phyloP scores from a whole-genome alignment of 2,113 vertebrate genomes.

The Tenrec ecaudatus region DNA sequence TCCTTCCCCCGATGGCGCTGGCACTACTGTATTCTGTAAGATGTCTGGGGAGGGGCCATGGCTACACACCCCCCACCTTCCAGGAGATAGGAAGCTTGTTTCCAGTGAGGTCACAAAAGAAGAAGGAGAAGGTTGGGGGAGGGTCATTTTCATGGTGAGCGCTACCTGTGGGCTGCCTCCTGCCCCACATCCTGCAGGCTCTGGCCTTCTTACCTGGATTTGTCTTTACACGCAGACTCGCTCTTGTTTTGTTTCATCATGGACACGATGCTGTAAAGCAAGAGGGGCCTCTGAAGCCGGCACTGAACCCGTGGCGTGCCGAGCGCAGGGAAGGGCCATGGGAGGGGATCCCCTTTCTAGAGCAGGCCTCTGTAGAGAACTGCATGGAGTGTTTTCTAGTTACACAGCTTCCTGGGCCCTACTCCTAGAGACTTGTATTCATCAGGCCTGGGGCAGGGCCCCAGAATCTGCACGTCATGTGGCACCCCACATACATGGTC shows the following conservation, averaged over 20 bases:
- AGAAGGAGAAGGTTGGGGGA: not conserved
- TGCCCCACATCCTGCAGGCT: not conserved
- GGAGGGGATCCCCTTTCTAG: not conserved
- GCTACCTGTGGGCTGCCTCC: not conserved
- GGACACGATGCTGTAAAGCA: constrained; percentile 64
- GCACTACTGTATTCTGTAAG: not conserved
- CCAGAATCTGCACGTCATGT: not conserved
- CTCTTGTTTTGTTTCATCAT: constrained; percentile 61
- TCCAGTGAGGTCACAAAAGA: not conserved
- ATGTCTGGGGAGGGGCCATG: not conserved
- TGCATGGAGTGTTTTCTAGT: not conserved
- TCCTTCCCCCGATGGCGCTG: not conserved
- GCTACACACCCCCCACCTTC: no score
- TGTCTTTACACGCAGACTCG: constrained; percentile 57
- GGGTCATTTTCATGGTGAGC: not conserved
- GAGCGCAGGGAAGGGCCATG: fast-evolving
- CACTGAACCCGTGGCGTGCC: fast-evolving
- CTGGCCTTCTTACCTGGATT: constrained; percentile 71
- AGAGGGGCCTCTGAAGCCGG: not conserved
- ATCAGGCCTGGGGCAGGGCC: not conserved
- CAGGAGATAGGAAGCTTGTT: not conserved
- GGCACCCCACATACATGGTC: not conserved
- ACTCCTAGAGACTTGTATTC: not conserved
- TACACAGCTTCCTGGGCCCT: not conserved
- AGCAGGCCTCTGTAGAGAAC: not conserved